These are phyloP conservation scores for Sandelia bainsii DNA, from an alignment of 2,797 vertebrate species.

Conservation along the genomic window DNA sequence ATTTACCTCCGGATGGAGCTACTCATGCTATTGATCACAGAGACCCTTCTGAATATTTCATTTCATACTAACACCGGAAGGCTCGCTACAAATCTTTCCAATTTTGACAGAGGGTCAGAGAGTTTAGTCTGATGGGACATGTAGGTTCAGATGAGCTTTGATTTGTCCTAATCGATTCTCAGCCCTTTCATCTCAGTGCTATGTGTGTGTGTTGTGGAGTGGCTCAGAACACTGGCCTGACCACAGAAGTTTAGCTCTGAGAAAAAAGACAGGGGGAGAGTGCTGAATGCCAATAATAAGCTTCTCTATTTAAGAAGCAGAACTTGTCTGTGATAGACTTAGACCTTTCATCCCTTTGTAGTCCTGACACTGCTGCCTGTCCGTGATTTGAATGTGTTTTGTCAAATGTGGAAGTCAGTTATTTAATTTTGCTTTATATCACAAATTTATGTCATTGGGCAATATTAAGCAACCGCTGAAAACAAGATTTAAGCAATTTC, in stretches of 20 bases:
- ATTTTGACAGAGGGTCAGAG: constrained; percentile 73
- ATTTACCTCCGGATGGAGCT: constrained; percentile 41
- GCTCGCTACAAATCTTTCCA: constrained; percentile 77
- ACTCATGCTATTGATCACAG: constrained; percentile 72
- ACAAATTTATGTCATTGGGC: neutral
- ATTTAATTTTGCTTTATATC: constrained; percentile 15
- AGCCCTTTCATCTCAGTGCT: constrained; percentile 78
- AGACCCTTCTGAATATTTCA: constrained; percentile 76
- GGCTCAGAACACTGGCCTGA: constrained; percentile 60
- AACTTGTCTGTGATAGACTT: constrained; percentile 53
- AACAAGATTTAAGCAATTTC: constrained; percentile 7
- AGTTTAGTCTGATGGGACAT: constrained; percentile 76
- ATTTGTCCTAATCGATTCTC: constrained; percentile 79
- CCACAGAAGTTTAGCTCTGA: constrained; percentile 64
- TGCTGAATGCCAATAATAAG: constrained; percentile 70
- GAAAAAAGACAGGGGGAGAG: constrained; percentile 65
- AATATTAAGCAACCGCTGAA: constrained; percentile 12
- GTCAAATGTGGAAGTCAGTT: constrained; percentile 22
- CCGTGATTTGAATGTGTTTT: constrained; percentile 32
- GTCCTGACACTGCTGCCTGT: constrained; percentile 35
- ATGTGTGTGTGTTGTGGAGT: constrained; percentile 41
- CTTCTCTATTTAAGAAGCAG: constrained; percentile 68
- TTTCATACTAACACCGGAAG: constrained; percentile 73
- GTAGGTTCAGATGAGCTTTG: constrained; percentile 79
- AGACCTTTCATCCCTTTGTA: constrained; percentile 56